Evolutionary conservation across 2,797 vertebrate genomes (phyloP).

Genomic region (Ctenopoma kingsleyae): DNA sequence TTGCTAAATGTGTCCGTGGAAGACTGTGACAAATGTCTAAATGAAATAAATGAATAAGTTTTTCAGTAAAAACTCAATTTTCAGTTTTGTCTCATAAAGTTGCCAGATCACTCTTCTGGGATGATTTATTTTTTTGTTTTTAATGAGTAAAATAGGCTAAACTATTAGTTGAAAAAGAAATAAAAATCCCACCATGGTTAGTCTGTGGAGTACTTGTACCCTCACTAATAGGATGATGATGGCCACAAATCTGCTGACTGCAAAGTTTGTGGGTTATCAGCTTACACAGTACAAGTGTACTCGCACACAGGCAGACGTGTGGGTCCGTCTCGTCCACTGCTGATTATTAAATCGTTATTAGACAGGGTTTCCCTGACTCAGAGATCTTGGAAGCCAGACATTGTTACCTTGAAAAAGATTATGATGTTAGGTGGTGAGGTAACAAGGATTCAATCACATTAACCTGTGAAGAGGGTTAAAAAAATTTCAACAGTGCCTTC

Average conservation of each 20-base stretch:
- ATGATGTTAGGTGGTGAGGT: background rate
- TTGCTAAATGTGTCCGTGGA: background rate
- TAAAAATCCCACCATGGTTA: background rate
- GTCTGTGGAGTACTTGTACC: background rate
- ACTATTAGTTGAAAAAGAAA: background rate
- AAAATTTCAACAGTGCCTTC: background rate
- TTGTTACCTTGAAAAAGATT: conserved; percentile 9
- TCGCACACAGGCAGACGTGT: conserved; percentile 8
- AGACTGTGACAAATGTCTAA: background rate
- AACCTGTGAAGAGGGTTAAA: background rate
- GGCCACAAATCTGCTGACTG: conserved; percentile 80
- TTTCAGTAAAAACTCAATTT: conserved; percentile 16
- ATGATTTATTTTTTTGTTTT: background rate
- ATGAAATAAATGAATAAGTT: background rate
- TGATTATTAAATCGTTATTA: background rate
- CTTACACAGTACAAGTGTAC: conserved; percentile 65
- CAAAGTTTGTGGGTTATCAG: conserved; percentile 73
- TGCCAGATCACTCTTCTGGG: background rate
- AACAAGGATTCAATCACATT: background rate
- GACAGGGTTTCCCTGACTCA: conserved; percentile 6
- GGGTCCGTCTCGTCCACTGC: background rate
- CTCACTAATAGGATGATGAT: conserved; percentile 79
- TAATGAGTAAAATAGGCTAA: background rate
- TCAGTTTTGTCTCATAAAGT: conserved; percentile 4
- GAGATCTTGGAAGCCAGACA: background rate